phyloP scores from a whole-genome alignment of 1,140 invertebrate genomes.

The Anagrus nilaparvatae region DNA sequence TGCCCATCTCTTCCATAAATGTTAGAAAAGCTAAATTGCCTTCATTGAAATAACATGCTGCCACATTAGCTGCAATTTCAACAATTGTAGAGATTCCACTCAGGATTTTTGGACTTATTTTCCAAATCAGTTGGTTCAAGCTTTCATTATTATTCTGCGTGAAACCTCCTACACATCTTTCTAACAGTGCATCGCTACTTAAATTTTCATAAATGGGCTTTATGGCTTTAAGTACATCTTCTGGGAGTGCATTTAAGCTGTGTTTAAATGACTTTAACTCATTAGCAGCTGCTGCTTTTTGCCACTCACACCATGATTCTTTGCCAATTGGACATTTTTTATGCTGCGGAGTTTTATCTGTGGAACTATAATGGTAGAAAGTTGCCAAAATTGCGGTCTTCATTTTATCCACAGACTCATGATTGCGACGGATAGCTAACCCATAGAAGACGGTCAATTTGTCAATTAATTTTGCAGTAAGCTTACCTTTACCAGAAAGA shows the following conservation, averaged over 20 bases:
- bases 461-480: conserved; percentile 17
- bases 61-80: conserved; percentile 15
- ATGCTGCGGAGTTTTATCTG: conserved; percentile 5
- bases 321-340: conserved; percentile 7
- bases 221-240: conserved; percentile 14
- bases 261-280: conserved; percentile 16
- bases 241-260: conserved; percentile 9
- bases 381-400: conserved; percentile 16
- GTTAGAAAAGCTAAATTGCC: conserved; percentile 7
- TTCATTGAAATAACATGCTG: conserved; percentile 13
- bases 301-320: conserved; percentile 27
- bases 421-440: conserved; percentile 14
- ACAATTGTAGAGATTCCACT: conserved; percentile 8
- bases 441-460: conserved; percentile 18
- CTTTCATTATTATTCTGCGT: conserved; percentile 22
- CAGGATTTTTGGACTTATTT: conserved; percentile 16
- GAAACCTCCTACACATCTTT: conserved; percentile 18
- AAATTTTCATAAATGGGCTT: conserved; percentile 15
- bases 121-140: conserved; percentile 20
- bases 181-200: conserved; percentile 14
- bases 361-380: conserved; percentile 13
- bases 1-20: conserved; percentile 11
- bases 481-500: conserved; percentile 15
- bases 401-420: conserved; percentile 14
- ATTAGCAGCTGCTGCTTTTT: conserved; percentile 18